Conservation (phyloP, 2,888 invertebrate species). For the Sturmia bella region DNA sequence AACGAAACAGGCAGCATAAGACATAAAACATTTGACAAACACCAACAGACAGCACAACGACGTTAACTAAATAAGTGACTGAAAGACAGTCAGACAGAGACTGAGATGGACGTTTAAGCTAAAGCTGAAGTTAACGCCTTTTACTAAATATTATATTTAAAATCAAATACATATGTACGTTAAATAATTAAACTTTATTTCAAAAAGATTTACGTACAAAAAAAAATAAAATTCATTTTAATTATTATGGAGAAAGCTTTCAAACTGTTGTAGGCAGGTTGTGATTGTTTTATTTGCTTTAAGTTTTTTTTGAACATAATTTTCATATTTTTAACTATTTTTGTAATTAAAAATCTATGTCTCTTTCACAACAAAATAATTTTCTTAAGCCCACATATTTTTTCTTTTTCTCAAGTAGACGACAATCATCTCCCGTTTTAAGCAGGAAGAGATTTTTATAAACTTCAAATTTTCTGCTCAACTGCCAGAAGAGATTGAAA, state of each 20-base stretch:
- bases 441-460: conserved; percentile 53
- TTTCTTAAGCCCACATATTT: neutral
- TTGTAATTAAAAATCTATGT: too few relatives aligned
- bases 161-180: conserved; percentile 24
- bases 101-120: neutral
- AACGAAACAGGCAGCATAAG: conserved; percentile 46
- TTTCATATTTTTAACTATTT: too few relatives aligned
- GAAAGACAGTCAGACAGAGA: conserved; percentile 29
- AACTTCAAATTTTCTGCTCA: neutral
- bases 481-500: neutral
- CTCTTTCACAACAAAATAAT: too few relatives aligned
- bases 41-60: conserved; percentile 38
- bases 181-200: conserved; percentile 17
- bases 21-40: conserved; percentile 54
- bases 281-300: neutral
- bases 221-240: neutral
- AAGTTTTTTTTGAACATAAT: too few relatives aligned
- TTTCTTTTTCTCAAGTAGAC: conserved; percentile 9
- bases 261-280: conserved; percentile 31
- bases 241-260: conserved; percentile 51
- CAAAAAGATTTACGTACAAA: conserved; percentile 42
- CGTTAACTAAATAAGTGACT: conserved; percentile 12
- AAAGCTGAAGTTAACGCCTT: conserved; percentile 53
- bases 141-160: conserved; percentile 14
- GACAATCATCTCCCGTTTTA: conserved; percentile 7